Base-by-base conservation (phyloP, 2,888 invertebrate genomes). In the Mycalesis mineus region DNA sequence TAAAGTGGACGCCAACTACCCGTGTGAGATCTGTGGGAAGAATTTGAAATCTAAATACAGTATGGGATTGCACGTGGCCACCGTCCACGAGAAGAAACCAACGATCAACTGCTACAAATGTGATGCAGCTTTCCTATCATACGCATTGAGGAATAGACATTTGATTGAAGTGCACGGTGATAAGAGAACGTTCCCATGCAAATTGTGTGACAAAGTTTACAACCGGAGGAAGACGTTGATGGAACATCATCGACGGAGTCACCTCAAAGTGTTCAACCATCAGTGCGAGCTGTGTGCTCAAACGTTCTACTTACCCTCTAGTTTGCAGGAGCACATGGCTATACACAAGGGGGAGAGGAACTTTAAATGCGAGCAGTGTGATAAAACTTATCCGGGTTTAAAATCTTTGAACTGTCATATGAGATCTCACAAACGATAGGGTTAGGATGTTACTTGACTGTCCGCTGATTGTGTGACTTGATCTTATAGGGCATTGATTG, bases 141-240 rank as follows among this genome's bases (percentile, higher is more conserved):
- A 88, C 62, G 81, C 80, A 7, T 87, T 88, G 65, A 88, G 88
- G 60, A 58, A 87, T 67, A 87, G 88, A 58, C 88, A 89, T 61
- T 52, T 88, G 8, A 82, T 84, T 0, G 86, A 86, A 54, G 87
- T 80, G 2, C 88, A 89, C 58, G 88, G 88, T 0, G 86, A 87
- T 17, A 72, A 74, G 33, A 88, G 14, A 71, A 53, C 73, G 1
- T 83, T 88, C 48, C 77, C 84, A 0, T 89, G 88, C 56, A 71
- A 71, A 0, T 63, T 78, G 68, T 89, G 88, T 36, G 82, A 84
- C 0, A 75, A 75, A 50, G 74, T 88, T 7, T 82, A 72, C 49
- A 83, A 89, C 7, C 69, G 76, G 47, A 62, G 88, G 60, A 88
- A 87, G 61, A 53, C 53, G 0, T 11, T 53, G 11, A 53, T 44